Conservation (phyloP, 2,797 vertebrate species). For the Halcyon badia region DNA sequence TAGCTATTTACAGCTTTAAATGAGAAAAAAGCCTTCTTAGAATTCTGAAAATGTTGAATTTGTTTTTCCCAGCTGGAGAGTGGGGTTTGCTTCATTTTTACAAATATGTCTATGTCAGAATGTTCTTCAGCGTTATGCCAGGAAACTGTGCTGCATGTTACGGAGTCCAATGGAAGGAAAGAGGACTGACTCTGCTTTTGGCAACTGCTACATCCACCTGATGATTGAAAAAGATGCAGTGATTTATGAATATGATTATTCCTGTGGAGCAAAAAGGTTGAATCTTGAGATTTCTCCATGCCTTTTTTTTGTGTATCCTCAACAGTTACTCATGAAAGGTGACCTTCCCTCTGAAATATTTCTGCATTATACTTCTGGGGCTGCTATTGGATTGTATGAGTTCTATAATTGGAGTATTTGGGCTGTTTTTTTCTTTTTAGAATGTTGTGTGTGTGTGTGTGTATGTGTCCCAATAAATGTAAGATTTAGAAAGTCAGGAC, state of each 20-base stretch:
- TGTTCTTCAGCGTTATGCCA: neutral
- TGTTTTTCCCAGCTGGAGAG: slow-evolving; percentile 44
- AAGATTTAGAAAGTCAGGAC: neutral
- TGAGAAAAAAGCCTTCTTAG: slow-evolving; percentile 26
- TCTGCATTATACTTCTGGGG: neutral
- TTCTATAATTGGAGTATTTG: neutral
- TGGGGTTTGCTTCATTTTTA: slow-evolving; percentile 15
- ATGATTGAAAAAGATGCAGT: neutral
- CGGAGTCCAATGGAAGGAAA: neutral
- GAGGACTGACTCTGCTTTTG: neutral
- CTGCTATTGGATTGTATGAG: neutral
- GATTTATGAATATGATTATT: neutral
- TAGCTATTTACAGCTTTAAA: slow-evolving; percentile 52
- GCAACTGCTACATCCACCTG: neutral
- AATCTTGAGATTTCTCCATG: neutral
- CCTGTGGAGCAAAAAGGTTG: neutral
- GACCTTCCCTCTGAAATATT: neutral
- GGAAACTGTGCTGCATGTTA: neutral
- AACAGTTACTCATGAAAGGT: neutral
- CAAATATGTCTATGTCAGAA: neutral
- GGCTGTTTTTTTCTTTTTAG: neutral
- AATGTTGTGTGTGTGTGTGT: rapidly evolving
- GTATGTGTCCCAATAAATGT: neutral
- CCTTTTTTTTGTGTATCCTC: neutral
- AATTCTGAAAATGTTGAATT: slow-evolving; percentile 35